These are phyloP conservation scores for Notolepis coatsorum DNA, from an alignment of 2,797 vertebrate genomes.

Conservation along the genomic window DNA sequence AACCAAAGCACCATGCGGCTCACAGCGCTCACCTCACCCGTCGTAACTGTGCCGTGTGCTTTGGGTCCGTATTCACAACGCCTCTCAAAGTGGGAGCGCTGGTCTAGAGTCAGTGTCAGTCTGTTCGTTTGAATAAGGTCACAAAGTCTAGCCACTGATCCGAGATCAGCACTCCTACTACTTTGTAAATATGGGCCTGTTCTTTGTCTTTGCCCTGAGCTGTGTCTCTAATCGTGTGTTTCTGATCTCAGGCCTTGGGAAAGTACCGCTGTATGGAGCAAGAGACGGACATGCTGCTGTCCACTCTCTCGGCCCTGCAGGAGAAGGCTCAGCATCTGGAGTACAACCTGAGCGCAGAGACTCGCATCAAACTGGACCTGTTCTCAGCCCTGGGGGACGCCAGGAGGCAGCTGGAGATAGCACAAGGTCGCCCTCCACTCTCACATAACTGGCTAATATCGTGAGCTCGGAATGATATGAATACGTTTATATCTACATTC, in stretches of 20 bases:
- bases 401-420: constrained; percentile 84
- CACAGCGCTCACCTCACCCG: background rate
- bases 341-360: constrained; percentile 88
- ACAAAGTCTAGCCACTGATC: too few species aligned
- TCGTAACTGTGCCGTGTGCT: background rate
- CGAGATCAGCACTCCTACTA: too few species aligned
- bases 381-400: constrained; percentile 87
- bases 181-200: too few species aligned
- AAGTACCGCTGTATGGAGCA: constrained; percentile 81
- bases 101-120: too few species aligned
- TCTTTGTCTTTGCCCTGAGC: constrained; percentile 7
- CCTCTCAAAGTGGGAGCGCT: background rate
- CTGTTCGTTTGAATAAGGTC: background rate
- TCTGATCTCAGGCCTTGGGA: constrained; percentile 67
- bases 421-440: constrained; percentile 80
- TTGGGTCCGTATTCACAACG: background rate
- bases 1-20: constrained; percentile 55
- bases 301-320: constrained; percentile 84
- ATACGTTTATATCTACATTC: too few species aligned
- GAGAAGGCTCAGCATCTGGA: constrained; percentile 88
- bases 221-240: constrained; percentile 9
- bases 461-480: too few species aligned
- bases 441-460: too few species aligned
- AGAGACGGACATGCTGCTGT: constrained; percentile 83
- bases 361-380: constrained; percentile 86